A percentile compares a stretch with the other conserved stretches of the same genome.
Conservation (phyloP, 1,140 invertebrate genomes). For the Euglossa dilemma region DNA sequence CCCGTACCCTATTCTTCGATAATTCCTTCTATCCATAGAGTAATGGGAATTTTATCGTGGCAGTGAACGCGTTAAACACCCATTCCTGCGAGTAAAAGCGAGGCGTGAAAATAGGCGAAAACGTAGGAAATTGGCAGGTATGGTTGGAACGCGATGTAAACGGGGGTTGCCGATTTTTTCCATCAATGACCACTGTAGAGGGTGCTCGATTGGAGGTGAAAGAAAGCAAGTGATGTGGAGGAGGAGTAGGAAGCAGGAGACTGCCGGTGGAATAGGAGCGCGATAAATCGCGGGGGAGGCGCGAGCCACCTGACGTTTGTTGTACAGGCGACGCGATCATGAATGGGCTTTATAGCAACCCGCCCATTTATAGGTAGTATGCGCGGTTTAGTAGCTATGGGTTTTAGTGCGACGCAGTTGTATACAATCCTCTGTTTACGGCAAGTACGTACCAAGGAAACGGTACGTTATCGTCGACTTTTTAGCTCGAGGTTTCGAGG, state of each 20-base stretch:
- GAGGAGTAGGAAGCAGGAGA: constrained; percentile 52
- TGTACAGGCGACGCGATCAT: constrained; percentile 72
- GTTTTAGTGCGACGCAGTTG: constrained; percentile 67
- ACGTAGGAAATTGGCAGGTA: no score
- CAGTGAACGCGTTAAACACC: no score
- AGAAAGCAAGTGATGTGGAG: constrained; percentile 9
- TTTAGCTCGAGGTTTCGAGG: constrained; percentile 47
- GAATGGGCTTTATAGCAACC: constrained; percentile 76
- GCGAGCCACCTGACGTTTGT: constrained; percentile 67
- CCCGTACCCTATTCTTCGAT: no score
- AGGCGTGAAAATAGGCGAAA: no score
- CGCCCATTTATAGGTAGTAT: constrained; percentile 71
- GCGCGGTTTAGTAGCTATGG: constrained; percentile 71
- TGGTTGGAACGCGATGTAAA: no score
- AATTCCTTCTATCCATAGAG: no score
- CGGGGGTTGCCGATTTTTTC: no score
- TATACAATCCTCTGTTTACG: constrained; percentile 69
- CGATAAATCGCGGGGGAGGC: constrained; percentile 68
- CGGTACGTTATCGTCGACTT: constrained; percentile 53
- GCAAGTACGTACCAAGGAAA: constrained; percentile 60
- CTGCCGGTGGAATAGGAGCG: constrained; percentile 43
- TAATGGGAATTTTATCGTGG: no score
- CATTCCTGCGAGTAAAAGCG: no score
- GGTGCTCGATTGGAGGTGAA: no score
- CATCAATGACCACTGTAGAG: no score